Evolutionary conservation across 2,888 invertebrate species (phyloP).

Genomic region (Allophyes oxyacanthae): DNA sequence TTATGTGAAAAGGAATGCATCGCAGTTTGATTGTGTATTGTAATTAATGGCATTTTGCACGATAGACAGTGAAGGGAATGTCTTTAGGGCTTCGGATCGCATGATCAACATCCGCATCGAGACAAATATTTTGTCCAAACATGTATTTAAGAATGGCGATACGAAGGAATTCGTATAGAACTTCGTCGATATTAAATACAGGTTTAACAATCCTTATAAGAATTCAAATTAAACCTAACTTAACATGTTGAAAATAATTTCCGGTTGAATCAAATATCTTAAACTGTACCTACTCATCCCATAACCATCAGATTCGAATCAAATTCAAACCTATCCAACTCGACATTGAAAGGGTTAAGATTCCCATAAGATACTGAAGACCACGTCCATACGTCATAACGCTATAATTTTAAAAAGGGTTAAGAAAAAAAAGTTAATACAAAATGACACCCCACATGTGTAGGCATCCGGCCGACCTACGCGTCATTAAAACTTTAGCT

Average conservation of each 20-base stretch:
- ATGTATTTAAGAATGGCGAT: neutral
- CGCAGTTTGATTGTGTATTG: too few relatives aligned
- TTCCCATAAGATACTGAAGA: constrained; percentile 74
- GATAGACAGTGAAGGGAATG: too few relatives aligned
- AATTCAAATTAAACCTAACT: neutral
- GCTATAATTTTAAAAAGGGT: constrained; percentile 84
- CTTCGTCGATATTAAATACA: too few relatives aligned
- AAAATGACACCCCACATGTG: constrained; percentile 73
- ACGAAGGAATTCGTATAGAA: neutral
- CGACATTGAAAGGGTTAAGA: constrained; percentile 61
- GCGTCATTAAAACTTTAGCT: constrained; percentile 76
- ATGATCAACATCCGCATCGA: too few relatives aligned
- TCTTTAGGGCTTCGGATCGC: too few relatives aligned
- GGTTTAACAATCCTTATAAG: neutral
- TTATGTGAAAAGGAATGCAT: neutral
- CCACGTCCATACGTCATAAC: constrained; percentile 72
- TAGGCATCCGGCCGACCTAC: constrained; percentile 59
- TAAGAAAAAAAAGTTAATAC: constrained; percentile 80
- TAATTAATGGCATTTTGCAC: too few relatives aligned
- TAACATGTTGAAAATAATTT: constrained; percentile 14
- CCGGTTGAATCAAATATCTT: constrained; percentile 36
- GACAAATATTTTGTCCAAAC: neutral
- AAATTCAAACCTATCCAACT: constrained; percentile 25
- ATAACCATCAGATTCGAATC: constrained; percentile 25
- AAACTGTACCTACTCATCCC: constrained; percentile 25